Evolutionary conservation across 64 coral and sea anemone genomes (phyloP).

Genomic region (Platygyra sinensis): DNA sequence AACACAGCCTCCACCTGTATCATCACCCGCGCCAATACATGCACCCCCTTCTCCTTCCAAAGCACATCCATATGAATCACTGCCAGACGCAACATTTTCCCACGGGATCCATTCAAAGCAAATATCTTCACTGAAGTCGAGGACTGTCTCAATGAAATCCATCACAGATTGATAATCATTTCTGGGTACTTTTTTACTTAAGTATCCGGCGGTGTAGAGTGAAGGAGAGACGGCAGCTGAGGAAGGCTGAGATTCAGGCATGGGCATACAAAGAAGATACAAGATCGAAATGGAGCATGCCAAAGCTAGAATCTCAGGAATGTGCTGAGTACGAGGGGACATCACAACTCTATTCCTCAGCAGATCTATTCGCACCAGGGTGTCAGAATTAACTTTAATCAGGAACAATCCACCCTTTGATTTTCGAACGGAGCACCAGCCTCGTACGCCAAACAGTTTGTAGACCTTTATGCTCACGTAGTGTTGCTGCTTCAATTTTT

Average conservation of each 20-base stretch:
- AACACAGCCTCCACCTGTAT: not conserved
- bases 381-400: not conserved
- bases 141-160: not conserved
- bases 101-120: conserved; percentile 5
- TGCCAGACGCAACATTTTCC: not conserved
- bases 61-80: not conserved
- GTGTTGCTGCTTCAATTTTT: not conserved
- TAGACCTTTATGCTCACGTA: conserved; percentile 17
- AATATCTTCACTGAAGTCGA: conserved; percentile 3
- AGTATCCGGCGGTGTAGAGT: not conserved
- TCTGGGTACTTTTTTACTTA: not conserved
- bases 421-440: conserved; percentile 53
- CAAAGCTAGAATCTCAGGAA: conserved; percentile 35
- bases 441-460: not conserved
- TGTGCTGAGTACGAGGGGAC: not conserved
- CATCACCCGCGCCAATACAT: too few relatives aligned
- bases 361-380: conserved; percentile 9
- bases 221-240: not conserved
- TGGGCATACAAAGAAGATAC: conserved; percentile 36
- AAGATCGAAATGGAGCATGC: conserved; percentile 7
- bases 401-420: not conserved
- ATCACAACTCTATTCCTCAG: not conserved
- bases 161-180: not conserved
- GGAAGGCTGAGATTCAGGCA: not conserved
- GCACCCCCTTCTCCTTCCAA: not conserved